Percentiles rank a stretch among this genome's conserved stretches.
phyloP scores from a whole-genome alignment of 2,888 invertebrate species.

The Lochmaea crataegi region DNA sequence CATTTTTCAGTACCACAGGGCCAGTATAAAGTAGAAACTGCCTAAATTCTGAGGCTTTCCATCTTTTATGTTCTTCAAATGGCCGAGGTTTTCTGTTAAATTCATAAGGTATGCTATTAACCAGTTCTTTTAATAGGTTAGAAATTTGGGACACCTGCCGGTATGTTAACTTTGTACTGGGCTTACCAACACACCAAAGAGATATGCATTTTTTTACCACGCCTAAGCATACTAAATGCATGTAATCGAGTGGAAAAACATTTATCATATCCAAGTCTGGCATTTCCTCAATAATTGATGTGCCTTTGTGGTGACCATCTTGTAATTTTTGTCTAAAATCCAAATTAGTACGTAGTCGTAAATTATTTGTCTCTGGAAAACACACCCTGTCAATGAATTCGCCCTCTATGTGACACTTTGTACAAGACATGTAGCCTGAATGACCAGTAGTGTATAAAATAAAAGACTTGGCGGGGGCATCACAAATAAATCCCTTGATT shows the following conservation, averaged over 20 bases:
- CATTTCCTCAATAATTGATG: conserved; percentile 40
- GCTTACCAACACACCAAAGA: conserved; percentile 33
- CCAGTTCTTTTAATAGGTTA: background rate
- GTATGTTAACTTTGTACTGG: conserved; percentile 20
- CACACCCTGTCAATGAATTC: conserved; percentile 32
- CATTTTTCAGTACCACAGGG: conserved; percentile 24
- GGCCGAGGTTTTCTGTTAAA: conserved; percentile 35
- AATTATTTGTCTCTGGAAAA: conserved; percentile 38
- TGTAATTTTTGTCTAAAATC: conserved; percentile 34
- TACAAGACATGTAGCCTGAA: conserved; percentile 46
- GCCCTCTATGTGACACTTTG: conserved; percentile 44
- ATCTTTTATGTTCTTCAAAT: conserved; percentile 33
- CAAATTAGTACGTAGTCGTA: conserved; percentile 31
- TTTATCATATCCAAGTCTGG: conserved; percentile 48
- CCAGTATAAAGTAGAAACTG: conserved; percentile 32
- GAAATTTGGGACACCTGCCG: conserved; percentile 18
- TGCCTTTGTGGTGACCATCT: conserved; percentile 42
- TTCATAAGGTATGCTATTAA: conserved; percentile 12
- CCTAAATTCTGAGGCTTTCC: conserved; percentile 43
- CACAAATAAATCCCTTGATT: conserved; percentile 45
- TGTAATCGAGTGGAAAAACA: conserved; percentile 47
- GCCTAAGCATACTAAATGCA: conserved; percentile 42
- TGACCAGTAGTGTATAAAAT: conserved; percentile 44
- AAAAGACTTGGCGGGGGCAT: conserved; percentile 46
- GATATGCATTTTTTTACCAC: conserved; percentile 40